These are phyloP conservation scores for Drosophila azteca DNA, from an alignment of 1,140 invertebrate species.

Conservation along the genomic window DNA sequence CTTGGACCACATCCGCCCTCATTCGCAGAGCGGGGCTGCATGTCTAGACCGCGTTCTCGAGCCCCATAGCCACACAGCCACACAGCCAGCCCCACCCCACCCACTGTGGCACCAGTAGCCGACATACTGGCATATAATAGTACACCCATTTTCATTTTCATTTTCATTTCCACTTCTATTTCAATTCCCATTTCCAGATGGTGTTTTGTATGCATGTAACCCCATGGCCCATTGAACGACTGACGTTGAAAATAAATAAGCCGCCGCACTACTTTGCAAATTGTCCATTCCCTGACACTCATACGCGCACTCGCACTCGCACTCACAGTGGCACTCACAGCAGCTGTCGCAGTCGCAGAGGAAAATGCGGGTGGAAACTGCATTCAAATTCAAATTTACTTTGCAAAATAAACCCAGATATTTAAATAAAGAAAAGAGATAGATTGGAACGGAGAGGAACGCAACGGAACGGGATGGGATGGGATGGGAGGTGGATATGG, in stretches of 20 bases:
- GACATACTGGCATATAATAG: background rate
- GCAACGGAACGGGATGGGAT: too few species aligned
- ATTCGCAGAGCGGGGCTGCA: background rate
- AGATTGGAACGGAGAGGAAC: background rate
- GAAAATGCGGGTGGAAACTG: constrained; percentile 34
- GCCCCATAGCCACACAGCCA: too few species aligned
- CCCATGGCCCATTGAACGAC: constrained; percentile 44
- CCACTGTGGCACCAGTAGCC: too few species aligned
- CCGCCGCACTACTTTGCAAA: constrained; percentile 59
- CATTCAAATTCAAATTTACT: constrained; percentile 67
- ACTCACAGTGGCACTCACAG: too few species aligned
- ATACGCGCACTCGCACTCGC: constrained; percentile 1
- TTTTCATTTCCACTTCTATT: background rate
- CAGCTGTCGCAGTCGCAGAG: background rate
- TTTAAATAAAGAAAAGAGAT: constrained; percentile 33
- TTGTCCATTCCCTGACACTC: constrained; percentile 71
- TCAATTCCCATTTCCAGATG: constrained; percentile 15
- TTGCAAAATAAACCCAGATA: constrained; percentile 38
- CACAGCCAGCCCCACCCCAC: too few species aligned
- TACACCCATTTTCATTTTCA: background rate
- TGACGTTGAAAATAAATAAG: constrained; percentile 60
- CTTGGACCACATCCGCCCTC: constrained; percentile 40
- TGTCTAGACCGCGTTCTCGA: background rate
- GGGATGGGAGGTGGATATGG: too few species aligned
- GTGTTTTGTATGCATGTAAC: constrained; percentile 13